Conservation (phyloP, 2,797 vertebrate species). For the Crenichthys baileyi region DNA sequence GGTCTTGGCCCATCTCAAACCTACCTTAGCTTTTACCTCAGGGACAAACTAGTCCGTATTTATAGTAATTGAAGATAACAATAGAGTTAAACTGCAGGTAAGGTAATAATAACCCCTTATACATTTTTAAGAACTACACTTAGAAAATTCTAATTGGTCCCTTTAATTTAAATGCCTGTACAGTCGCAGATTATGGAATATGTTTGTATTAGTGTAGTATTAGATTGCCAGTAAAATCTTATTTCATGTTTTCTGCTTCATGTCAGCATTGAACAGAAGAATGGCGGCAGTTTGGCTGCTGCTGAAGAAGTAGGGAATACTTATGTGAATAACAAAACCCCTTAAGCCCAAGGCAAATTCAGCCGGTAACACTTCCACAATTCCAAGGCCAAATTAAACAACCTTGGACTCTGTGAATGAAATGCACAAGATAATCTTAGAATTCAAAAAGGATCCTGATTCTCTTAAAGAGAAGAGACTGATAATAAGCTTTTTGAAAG, state of each 20-base stretch:
- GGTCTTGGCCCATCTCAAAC: not conserved
- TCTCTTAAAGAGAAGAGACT: not conserved
- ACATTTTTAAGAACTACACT: not conserved
- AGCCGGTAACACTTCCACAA: not conserved
- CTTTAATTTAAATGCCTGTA: not conserved
- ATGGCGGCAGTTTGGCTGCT: not conserved
- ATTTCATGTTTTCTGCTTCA: not conserved
- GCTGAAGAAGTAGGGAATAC: not conserved
- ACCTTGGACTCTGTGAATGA: constrained; percentile 1
- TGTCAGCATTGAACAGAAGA: not conserved
- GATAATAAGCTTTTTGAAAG: not conserved
- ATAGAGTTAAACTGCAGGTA: not conserved
- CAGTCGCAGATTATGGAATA: not conserved
- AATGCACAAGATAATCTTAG: not conserved
- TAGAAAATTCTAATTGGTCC: not conserved
- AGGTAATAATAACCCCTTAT: not conserved
- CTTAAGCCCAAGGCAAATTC: constrained; percentile 9
- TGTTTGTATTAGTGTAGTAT: not conserved
- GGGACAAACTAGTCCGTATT: not conserved
- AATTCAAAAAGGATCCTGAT: not conserved
- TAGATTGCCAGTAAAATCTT: not conserved
- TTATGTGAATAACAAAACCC: constrained; percentile 2
- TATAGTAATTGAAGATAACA: not conserved
- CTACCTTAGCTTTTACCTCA: not conserved
- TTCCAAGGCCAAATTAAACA: constrained; percentile 3